These are phyloP conservation scores for Amphiduros pacificus DNA, from an alignment of 2,888 invertebrate species.

Conservation along the genomic window DNA sequence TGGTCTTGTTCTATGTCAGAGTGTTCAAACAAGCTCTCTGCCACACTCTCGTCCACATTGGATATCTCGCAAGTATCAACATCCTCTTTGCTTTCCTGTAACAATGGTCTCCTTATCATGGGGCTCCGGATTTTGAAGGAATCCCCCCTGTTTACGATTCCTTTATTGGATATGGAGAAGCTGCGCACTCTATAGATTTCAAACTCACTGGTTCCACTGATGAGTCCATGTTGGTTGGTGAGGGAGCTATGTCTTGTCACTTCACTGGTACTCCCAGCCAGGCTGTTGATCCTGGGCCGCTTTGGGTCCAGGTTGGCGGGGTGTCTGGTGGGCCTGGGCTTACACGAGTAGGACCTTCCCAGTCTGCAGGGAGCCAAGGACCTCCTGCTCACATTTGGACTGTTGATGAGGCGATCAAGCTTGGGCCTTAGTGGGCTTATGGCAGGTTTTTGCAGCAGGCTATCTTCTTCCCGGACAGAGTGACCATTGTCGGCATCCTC, in stretches of 20 bases:
- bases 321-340: conserved; percentile 5
- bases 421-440: no score
- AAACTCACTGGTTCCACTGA: conserved; percentile 21
- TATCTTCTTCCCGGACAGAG: neutral
- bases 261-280: conserved; percentile 6
- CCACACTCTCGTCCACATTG: neutral
- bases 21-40: conserved; percentile 1
- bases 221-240: conserved; percentile 1
- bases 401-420: neutral
- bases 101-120: neutral
- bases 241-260: conserved; percentile 11
- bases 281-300: conserved; percentile 6
- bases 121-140: conserved; percentile 70
- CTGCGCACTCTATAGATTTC: conserved; percentile 69
- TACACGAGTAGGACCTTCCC: conserved; percentile 12
- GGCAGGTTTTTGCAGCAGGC: neutral
- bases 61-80: neutral
- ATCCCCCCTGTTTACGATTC: conserved; percentile 90
- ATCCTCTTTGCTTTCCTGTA: neutral
- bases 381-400: neutral
- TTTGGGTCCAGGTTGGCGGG: neutral
- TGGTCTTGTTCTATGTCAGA: neutral
- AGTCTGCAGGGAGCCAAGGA: neutral
- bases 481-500: neutral
- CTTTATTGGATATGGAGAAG: conserved; percentile 90